These are phyloP conservation scores for Caenorhabditis sp. DNA, from an alignment of 2,888 invertebrate genomes.

Conservation along the genomic window DNA sequence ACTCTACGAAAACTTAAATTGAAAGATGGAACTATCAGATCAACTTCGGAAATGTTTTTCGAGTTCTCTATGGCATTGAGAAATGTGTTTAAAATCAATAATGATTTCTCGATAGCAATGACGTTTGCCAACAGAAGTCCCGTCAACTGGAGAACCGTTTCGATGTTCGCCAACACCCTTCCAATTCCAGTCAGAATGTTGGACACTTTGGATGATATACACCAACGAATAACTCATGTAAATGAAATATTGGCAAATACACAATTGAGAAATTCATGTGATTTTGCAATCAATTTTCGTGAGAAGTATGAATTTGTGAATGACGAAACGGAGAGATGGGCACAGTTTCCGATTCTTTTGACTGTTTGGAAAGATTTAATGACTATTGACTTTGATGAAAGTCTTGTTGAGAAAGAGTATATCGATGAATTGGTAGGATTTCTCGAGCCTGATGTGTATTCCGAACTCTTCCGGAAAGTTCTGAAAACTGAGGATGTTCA, in stretches of 20 bases:
- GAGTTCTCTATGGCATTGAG: background rate
- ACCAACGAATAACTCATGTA: background rate
- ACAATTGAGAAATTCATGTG: background rate
- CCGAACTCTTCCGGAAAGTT: background rate
- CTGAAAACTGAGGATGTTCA: background rate
- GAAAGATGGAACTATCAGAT: background rate
- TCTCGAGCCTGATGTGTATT: background rate
- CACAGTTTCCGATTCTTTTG: conserved; percentile 21
- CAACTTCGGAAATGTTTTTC: background rate
- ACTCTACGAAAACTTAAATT: background rate
- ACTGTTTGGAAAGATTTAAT: conserved; percentile 12
- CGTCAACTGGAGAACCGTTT: conserved; percentile 42
- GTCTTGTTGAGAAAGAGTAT: no score
- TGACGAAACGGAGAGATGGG: background rate
- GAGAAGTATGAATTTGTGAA: conserved; percentile 8
- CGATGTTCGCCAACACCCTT: conserved; percentile 57
- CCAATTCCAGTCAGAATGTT: conserved; percentile 20
- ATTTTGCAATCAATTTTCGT: conserved; percentile 50
- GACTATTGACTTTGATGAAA: conserved; percentile 37
- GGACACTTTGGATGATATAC: background rate
- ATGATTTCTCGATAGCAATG: conserved; percentile 41
- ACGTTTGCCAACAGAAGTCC: conserved; percentile 51
- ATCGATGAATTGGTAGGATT: background rate
- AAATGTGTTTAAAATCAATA: background rate
- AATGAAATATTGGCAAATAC: conserved; percentile 11